These are phyloP conservation scores for Plecotus auritus DNA, from an alignment of 2,113 vertebrate species.

Conservation along the genomic window DNA sequence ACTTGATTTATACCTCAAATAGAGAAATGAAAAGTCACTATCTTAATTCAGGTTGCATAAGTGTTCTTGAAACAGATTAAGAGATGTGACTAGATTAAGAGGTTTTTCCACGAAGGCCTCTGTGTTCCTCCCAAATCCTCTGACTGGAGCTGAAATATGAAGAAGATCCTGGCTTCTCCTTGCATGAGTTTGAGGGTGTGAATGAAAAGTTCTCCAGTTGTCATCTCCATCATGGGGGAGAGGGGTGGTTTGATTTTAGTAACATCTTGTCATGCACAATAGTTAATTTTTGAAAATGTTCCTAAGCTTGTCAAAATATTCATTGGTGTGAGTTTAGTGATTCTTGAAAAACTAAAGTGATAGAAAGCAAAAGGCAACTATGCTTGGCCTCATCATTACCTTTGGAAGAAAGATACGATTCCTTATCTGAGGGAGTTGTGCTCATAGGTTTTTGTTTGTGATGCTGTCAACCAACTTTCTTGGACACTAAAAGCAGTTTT, in stretches of 20 bases:
- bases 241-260: neutral
- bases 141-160: neutral
- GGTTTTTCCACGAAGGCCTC: neutral
- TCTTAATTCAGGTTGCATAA: slow-evolving; percentile 39
- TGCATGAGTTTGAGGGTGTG: neutral
- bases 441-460: neutral
- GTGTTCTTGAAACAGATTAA: neutral
- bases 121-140: neutral
- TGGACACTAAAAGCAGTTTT: neutral
- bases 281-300: slow-evolving; percentile 58
- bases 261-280: slow-evolving; percentile 24
- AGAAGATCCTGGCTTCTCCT: neutral
- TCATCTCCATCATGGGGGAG: neutral
- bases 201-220: neutral
- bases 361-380: slow-evolving; percentile 35
- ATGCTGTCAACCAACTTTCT: neutral
- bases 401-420: neutral
- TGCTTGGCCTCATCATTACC: neutral
- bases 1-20: neutral
- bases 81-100: neutral
- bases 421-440: neutral
- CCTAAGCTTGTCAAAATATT: slow-evolving; percentile 57
- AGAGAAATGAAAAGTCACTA: slow-evolving; percentile 24
- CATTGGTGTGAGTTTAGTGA: slow-evolving; percentile 41
- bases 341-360: neutral